phyloP scores from a whole-genome alignment of 2,797 vertebrate genomes.

The Lithobates pipiens region DNA sequence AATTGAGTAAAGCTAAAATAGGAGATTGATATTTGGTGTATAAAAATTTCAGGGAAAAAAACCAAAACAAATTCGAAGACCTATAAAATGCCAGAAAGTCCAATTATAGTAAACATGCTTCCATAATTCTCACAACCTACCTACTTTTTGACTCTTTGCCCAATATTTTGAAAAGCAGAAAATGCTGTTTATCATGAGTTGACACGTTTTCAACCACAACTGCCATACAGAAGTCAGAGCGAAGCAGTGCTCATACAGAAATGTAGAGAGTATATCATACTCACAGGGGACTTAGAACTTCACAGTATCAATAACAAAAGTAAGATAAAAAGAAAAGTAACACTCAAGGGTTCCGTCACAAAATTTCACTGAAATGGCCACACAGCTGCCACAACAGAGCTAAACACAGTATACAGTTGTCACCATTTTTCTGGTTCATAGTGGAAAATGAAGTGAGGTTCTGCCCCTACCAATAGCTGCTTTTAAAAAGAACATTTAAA shows the following conservation, averaged over 20 bases:
- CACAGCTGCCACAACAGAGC: slow-evolving; percentile 1
- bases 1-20: not conserved
- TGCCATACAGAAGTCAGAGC: not conserved
- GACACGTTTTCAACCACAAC: no score
- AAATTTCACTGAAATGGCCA: not conserved
- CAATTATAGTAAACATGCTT: not conserved
- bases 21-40: not conserved
- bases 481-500: not conserved
- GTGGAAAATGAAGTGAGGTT: not conserved
- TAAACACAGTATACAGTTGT: not conserved
- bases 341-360: not conserved
- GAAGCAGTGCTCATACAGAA: not conserved
- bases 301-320: slow-evolving; percentile 15
- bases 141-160: not conserved
- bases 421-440: no score
- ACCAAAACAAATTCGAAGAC: not conserved
- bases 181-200: not conserved
- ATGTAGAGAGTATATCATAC: not conserved
- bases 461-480: not conserved
- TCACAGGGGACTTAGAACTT: not conserved
- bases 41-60: not conserved
- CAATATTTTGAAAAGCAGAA: not conserved
- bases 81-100: not conserved
- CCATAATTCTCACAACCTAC: not conserved
- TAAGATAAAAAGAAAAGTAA: not conserved